Evolutionary conservation across 2,797 vertebrate genomes (phyloP).

Genomic region (Picus viridis): DNA sequence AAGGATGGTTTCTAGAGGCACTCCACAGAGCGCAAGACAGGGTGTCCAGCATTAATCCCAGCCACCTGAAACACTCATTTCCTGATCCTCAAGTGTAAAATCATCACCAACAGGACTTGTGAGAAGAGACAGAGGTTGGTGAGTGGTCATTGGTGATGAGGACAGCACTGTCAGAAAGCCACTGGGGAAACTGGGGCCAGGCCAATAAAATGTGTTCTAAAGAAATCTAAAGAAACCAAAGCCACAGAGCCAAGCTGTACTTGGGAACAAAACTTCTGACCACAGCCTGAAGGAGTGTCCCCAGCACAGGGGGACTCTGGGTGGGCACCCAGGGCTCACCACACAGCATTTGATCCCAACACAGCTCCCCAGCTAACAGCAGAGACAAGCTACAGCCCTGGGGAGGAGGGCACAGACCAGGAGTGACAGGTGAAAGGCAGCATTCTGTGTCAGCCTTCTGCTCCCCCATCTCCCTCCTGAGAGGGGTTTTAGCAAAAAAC

Average conservation of each 20-base stretch:
- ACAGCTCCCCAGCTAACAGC: background rate
- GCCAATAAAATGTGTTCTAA: background rate
- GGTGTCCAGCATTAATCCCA: background rate
- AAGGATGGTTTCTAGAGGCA: background rate
- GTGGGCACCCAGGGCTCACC: background rate
- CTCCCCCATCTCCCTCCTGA: background rate
- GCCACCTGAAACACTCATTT: background rate
- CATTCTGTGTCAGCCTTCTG: background rate
- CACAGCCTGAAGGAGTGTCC: background rate
- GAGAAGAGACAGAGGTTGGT: background rate
- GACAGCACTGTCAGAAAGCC: background rate
- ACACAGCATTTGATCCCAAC: fast-evolving
- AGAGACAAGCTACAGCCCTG: background rate
- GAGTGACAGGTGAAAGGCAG: background rate
- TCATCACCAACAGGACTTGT: background rate
- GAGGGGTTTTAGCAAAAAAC: background rate
- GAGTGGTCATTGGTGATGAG: background rate
- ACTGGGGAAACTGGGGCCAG: background rate
- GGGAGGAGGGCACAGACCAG: background rate
- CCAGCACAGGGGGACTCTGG: fast-evolving
- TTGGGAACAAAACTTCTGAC: background rate
- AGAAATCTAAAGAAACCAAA: background rate
- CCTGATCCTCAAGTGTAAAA: background rate
- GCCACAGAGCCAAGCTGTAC: background rate
- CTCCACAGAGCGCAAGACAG: background rate